These are phyloP conservation scores for Pentalonia nigronervosa DNA, from an alignment of 1,140 invertebrate species.

Conservation along the genomic window DNA sequence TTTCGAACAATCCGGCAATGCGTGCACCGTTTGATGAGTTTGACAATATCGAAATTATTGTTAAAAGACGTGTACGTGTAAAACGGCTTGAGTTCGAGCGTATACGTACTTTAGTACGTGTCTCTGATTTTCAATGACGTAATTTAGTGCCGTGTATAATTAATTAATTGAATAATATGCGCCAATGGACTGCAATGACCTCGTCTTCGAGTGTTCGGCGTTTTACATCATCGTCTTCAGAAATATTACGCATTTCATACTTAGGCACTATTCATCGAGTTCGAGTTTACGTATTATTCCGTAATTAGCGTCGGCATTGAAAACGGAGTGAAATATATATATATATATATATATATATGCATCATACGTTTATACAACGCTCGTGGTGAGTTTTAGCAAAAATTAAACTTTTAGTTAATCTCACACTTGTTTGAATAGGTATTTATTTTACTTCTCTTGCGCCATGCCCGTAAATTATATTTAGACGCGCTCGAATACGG, in stretches of 20 bases:
- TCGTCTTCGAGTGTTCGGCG: not conserved
- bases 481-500: not conserved
- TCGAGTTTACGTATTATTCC: not conserved
- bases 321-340: not conserved
- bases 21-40: not conserved
- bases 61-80: not conserved
- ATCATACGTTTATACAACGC: not conserved
- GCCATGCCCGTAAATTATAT: not conserved
- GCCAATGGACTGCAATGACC: not conserved
- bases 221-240: not conserved
- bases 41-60: not conserved
- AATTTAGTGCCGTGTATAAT: not conserved
- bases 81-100: not conserved
- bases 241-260: not conserved
- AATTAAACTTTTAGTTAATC: not conserved
- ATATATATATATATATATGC: not conserved
- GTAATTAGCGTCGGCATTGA: not conserved
- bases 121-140: conserved; percentile 26
- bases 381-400: not conserved
- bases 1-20: not conserved
- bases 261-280: not conserved
- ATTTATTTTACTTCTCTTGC: not conserved
- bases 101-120: not conserved
- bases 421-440: not conserved
- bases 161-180: not conserved